Conservation (phyloP, 2,888 invertebrate species). For the Philonicus albiceps region DNA sequence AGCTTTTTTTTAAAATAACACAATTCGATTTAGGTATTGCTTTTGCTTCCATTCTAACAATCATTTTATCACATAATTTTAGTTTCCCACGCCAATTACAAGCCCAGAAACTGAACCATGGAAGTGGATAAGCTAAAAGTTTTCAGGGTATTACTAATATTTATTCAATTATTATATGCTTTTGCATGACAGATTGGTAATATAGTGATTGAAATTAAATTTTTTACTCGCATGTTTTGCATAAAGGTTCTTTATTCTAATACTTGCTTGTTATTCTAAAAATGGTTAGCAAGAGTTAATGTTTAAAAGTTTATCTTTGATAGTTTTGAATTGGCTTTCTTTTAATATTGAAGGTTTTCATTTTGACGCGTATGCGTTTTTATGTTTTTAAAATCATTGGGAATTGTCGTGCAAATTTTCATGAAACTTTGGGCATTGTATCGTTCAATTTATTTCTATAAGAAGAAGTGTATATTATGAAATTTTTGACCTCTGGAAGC, state of each 20-base stretch:
- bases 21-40: not conserved
- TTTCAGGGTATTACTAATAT: slow-evolving; percentile 65
- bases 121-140: slow-evolving; percentile 76
- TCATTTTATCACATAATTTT: slow-evolving; percentile 53
- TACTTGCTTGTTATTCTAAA: not conserved
- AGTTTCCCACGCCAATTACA: slow-evolving; percentile 89
- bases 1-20: slow-evolving; percentile 34
- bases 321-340: not conserved
- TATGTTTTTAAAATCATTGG: not conserved
- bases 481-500: not conserved
- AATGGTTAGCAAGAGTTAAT: not conserved
- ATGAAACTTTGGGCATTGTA: not conserved
- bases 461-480: too few relatives aligned
- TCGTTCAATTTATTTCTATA: not conserved
- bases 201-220: not conserved
- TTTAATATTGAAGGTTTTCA: not conserved
- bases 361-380: not conserved
- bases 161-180: slow-evolving; percentile 19
- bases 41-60: slow-evolving; percentile 50
- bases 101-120: slow-evolving; percentile 89
- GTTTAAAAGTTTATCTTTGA: not conserved
- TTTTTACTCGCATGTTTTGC: not conserved
- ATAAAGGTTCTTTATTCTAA: not conserved
- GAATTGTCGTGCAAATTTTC: not conserved
- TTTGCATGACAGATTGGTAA: not conserved